These are phyloP conservation scores for Metacarcinus magister DNA, from an alignment of 2,888 invertebrate genomes.

Conservation along the genomic window DNA sequence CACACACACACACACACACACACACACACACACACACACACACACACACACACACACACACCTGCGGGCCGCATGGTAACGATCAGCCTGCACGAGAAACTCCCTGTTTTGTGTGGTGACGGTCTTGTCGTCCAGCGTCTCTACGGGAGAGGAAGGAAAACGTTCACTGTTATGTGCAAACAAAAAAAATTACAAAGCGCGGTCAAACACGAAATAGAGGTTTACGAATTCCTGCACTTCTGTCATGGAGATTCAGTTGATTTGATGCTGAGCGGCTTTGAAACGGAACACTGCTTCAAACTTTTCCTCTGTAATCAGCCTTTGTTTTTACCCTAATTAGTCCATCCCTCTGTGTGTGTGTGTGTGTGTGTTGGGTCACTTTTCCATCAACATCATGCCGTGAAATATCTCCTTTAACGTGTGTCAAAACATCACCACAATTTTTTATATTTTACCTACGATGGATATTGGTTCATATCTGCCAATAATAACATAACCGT, in stretches of 20 bases:
- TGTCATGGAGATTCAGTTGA: not conserved
- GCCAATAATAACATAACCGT: not conserved
- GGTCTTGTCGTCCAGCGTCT: conserved; percentile 61
- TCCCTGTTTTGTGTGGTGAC: conserved; percentile 50
- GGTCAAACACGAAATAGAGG: not conserved
- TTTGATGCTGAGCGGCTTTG: not conserved
- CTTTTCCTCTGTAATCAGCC: not conserved
- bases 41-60: conserved; percentile 59
- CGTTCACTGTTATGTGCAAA: not conserved
- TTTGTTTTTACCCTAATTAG: not conserved
- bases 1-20: not conserved
- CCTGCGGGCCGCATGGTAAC: conserved; percentile 29
- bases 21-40: conserved; percentile 9
- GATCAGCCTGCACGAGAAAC: conserved; percentile 62
- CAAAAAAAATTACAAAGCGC: not conserved
- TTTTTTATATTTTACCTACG: not conserved
- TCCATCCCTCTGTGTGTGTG: conserved; percentile 10
- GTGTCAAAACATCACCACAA: not conserved
- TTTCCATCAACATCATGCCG: not conserved
- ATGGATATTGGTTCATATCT: not conserved
- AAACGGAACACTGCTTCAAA: not conserved
- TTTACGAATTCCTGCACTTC: not conserved
- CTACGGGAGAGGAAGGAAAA: not conserved
- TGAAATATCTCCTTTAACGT: not conserved
- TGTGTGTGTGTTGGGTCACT: not conserved